Evolutionary conservation across 2,113 vertebrate species (phyloP).

Genomic region (Thymallus thymallus): DNA sequence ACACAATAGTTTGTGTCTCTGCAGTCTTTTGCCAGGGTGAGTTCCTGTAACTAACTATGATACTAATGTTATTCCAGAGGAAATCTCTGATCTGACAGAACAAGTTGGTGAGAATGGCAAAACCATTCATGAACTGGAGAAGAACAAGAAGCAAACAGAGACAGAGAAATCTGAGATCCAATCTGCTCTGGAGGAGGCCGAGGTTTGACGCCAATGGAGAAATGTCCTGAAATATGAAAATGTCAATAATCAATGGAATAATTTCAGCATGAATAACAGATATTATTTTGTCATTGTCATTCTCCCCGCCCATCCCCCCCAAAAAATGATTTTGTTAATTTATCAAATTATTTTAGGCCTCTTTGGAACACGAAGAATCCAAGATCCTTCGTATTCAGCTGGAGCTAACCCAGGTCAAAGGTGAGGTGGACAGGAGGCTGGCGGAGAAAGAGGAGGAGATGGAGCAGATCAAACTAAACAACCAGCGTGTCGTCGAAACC

Average conservation of each 20-base stretch:
- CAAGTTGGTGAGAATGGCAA: constrained; percentile 80
- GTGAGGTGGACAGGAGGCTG: constrained; percentile 76
- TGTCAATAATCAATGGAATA: too few species aligned
- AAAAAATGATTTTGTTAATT: constrained; percentile 31
- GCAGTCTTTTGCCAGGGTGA: too few species aligned
- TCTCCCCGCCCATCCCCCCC: too few species aligned
- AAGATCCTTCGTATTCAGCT: constrained; percentile 80
- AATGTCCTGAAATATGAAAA: too few species aligned
- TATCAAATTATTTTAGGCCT: constrained; percentile 50
- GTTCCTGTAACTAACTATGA: too few species aligned
- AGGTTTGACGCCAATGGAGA: constrained; percentile 57
- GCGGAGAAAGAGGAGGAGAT: constrained; percentile 82
- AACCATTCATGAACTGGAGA: constrained; percentile 80
- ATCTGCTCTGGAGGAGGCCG: constrained; percentile 80
- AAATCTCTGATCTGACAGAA: constrained; percentile 83
- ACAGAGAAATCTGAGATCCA: constrained; percentile 80
- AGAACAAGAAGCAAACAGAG: constrained; percentile 78
- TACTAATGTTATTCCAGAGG: constrained; percentile 64
- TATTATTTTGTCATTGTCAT: too few species aligned
- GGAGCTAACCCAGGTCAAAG: constrained; percentile 80
- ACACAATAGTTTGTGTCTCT: too few species aligned
- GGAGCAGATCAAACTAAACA: constrained; percentile 76
- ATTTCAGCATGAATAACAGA: too few species aligned
- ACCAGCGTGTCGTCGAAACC: constrained; percentile 69
- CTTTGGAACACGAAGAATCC: constrained; percentile 81